phyloP scores from a whole-genome alignment of 2,888 invertebrate genomes.

The Nomada goodeniana region DNA sequence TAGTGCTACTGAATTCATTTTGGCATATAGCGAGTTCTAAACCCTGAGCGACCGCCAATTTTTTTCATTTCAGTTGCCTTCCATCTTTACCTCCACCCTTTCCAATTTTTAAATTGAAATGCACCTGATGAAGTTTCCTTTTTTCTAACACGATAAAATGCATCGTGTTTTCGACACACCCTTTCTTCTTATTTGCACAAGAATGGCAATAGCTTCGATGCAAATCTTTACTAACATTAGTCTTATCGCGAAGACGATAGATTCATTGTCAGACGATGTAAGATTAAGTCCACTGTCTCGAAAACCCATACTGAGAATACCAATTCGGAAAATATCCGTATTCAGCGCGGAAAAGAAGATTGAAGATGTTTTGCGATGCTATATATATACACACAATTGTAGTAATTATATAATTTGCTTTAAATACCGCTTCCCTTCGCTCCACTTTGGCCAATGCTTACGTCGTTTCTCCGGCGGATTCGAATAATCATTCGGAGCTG shows the following conservation, averaged over 20 bases:
- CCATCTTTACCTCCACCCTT: no score
- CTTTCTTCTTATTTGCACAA: slow-evolving; percentile 41
- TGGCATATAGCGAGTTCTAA: slow-evolving; percentile 81
- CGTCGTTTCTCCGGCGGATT: slow-evolving; percentile 78
- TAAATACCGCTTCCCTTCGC: slow-evolving; percentile 80
- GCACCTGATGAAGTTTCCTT: slow-evolving; percentile 62
- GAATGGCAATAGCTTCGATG: slow-evolving; percentile 49
- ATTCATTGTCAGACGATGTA: slow-evolving; percentile 36
- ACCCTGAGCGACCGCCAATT: slow-evolving; percentile 78
- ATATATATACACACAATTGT: slow-evolving; percentile 39
- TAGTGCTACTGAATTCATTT: slow-evolving; percentile 81
- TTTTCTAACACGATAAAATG: slow-evolving; percentile 13
- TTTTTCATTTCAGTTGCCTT: slow-evolving; percentile 2
- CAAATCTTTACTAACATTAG: slow-evolving; percentile 44
- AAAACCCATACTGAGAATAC: slow-evolving; percentile 26
- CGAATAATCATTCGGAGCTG: slow-evolving; percentile 76
- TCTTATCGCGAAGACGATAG: slow-evolving; percentile 34
- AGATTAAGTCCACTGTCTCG: slow-evolving; percentile 9
- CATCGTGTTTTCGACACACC: slow-evolving; percentile 34
- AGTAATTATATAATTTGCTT: slow-evolving; percentile 78
- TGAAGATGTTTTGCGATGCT: slow-evolving; percentile 40
- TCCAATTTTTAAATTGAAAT: slow-evolving; percentile 56
- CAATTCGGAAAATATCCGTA: slow-evolving; percentile 24
- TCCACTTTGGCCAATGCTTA: slow-evolving; percentile 82
- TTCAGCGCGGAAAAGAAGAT: slow-evolving; percentile 29